These are phyloP conservation scores for Isurus oxyrinchus DNA, from an alignment of 2,113 vertebrate genomes.

Conservation along the genomic window DNA sequence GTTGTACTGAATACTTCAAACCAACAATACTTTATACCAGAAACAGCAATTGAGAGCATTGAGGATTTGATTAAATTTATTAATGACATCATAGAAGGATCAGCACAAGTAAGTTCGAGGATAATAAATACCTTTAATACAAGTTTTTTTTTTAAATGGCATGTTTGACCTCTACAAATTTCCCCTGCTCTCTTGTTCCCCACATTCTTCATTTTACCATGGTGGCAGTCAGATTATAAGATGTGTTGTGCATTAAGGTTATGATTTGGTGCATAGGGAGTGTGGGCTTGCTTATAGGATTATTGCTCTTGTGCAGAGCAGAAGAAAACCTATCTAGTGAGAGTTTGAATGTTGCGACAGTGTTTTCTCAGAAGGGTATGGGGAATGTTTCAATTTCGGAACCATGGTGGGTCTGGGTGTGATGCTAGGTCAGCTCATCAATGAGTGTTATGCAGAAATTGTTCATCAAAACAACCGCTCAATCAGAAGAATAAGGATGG, in stretches of 20 bases:
- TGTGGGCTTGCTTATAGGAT: not conserved
- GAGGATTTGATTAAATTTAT: conserved; percentile 90
- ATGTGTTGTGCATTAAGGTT: not conserved
- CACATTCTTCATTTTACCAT: not conserved
- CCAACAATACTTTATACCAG: conserved; percentile 88
- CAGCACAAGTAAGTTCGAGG: conserved; percentile 65
- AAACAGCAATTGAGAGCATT: conserved; percentile 61
- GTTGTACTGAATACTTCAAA: conserved; percentile 94
- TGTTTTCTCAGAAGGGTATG: not conserved
- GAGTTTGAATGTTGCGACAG: not conserved
- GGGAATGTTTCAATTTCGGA: not conserved
- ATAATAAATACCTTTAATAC: not conserved
- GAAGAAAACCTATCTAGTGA: not conserved
- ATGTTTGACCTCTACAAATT: not conserved
- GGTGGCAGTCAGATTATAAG: not conserved
- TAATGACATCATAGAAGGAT: conserved; percentile 79
- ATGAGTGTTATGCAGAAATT: not conserved
- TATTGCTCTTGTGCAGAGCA: not conserved
- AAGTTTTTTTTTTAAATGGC: not conserved
- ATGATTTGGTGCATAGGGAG: not conserved
- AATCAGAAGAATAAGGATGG: not conserved
- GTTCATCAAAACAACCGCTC: not conserved
- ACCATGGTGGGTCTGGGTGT: not conserved
- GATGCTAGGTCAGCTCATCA: not conserved
- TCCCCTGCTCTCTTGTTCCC: not conserved